Conservation (phyloP, 2,888 invertebrate genomes). For the Torymus tubicola region DNA sequence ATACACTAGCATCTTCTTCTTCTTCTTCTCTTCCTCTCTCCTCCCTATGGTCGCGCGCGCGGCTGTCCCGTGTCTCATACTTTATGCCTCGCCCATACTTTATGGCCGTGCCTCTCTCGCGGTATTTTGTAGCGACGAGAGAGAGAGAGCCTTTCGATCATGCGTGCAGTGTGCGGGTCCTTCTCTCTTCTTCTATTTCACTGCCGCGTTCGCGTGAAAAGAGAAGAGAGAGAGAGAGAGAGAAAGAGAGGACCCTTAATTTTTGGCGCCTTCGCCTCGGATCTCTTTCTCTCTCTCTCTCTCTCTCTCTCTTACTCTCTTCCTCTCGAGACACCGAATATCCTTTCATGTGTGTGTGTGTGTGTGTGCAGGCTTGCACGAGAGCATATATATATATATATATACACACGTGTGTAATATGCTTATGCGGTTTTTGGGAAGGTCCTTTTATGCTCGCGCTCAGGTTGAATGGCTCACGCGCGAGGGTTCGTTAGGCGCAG, state of each 20-base stretch:
- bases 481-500: too few relatives aligned
- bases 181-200: constrained; percentile 16
- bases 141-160: constrained; percentile 46
- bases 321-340: neutral
- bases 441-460: neutral
- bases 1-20: neutral
- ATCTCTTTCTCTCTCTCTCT: constrained; percentile 11
- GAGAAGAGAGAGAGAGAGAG: constrained; percentile 8
- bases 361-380: too few relatives aligned
- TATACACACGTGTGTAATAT: constrained; percentile 2
- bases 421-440: constrained; percentile 18
- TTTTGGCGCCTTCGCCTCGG: constrained; percentile 46
- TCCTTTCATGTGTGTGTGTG: neutral
- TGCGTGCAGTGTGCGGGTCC: constrained; percentile 6
- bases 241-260: constrained; percentile 40
- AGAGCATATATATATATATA: neutral
- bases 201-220: constrained; percentile 6
- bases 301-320: neutral
- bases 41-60: too few relatives aligned
- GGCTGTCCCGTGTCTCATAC: constrained; percentile 53
- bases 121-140: constrained; percentile 36
- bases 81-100: constrained; percentile 62
- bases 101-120: constrained; percentile 57
- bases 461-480: too few relatives aligned
- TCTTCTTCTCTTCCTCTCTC: neutral